A percentile compares a stretch with the other conserved stretches of the same genome.
Evolutionary conservation across 1,140 invertebrate genomes (phyloP).

Genomic region (Heterodera carotae): DNA sequence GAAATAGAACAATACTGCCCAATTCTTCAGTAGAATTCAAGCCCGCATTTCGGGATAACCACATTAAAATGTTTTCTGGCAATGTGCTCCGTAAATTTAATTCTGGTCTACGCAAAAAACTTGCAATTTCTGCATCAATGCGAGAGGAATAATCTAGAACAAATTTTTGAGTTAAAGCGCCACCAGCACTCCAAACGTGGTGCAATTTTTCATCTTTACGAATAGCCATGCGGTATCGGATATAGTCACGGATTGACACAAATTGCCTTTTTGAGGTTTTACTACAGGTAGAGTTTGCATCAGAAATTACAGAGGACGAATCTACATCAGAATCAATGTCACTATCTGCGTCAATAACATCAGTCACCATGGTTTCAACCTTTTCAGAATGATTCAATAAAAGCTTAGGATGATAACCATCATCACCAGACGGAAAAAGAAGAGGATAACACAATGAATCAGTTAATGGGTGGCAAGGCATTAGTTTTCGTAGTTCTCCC

Average conservation of each 20-base stretch:
- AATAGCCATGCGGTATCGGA: neutral
- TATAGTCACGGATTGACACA: neutral
- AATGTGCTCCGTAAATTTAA: neutral
- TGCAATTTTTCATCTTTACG: neutral
- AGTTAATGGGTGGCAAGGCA: neutral
- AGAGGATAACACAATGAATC: conserved; percentile 5
- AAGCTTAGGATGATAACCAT: neutral
- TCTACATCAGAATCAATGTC: neutral
- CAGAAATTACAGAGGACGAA: neutral
- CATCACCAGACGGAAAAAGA: neutral
- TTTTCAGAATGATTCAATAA: neutral
- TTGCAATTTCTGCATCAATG: neutral
- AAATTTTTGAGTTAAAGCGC: neutral
- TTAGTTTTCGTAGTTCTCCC: neutral
- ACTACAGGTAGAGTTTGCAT: neutral
- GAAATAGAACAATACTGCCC: too few species aligned
- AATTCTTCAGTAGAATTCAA: neutral
- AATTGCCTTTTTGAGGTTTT: neutral
- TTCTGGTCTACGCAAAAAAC: neutral
- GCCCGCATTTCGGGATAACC: neutral
- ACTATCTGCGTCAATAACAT: too few species aligned
- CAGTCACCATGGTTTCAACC: neutral
- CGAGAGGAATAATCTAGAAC: neutral
- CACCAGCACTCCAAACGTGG: neutral
- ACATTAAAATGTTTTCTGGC: neutral